Conservation (phyloP, 2,888 invertebrate species). For the Artemia sinica region DNA sequence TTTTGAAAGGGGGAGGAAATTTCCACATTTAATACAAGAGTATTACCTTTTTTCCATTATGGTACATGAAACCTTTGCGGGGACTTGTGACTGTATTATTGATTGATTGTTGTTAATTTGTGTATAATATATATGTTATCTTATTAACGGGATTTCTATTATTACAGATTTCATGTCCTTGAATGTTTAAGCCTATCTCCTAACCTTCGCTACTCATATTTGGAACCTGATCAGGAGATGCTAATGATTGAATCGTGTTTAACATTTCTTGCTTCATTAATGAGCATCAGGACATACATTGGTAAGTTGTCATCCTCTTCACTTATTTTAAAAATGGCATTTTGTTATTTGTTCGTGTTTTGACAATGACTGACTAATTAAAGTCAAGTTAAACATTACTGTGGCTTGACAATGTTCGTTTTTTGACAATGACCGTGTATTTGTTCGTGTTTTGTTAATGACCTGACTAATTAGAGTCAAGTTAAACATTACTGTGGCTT, state of each 20-base stretch:
- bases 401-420: too few species aligned
- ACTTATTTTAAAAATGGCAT: neutral
- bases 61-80: too few species aligned
- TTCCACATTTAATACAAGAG: too few species aligned
- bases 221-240: constrained; percentile 64
- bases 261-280: constrained; percentile 71
- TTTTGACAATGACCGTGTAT: too few species aligned
- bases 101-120: too few species aligned
- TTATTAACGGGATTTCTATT: constrained; percentile 18
- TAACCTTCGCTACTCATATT: constrained; percentile 40
- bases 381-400: neutral
- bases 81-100: too few species aligned
- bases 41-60: too few species aligned
- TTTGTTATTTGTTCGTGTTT: neutral
- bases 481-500: too few species aligned
- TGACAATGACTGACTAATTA: neutral
- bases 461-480: too few species aligned
- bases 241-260: constrained; percentile 82
- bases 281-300: constrained; percentile 69
- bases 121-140: too few species aligned
- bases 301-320: constrained; percentile 36
- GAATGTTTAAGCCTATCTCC: constrained; percentile 47
- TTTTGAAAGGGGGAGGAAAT: too few species aligned
- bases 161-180: constrained; percentile 24
- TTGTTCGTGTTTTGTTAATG: too few species aligned